Evolutionary conservation across 2,888 invertebrate species (phyloP).

Genomic region (Sesamia inferens): DNA sequence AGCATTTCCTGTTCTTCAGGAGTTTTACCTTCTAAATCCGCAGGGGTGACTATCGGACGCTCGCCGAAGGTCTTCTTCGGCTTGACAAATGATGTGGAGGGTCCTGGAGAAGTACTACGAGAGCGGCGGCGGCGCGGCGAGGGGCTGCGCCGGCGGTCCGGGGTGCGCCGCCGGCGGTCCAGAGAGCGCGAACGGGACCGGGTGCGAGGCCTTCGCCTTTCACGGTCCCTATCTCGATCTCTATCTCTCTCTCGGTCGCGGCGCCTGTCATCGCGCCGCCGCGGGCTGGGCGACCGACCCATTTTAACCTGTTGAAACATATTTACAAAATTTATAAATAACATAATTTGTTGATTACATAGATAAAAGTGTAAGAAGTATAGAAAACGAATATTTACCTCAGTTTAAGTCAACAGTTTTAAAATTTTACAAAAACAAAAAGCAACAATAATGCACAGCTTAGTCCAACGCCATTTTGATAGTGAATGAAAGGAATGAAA

Average conservation of each 20-base stretch:
- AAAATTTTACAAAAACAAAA: conserved; percentile 82
- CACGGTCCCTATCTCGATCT: conserved; percentile 84
- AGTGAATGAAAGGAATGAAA: conserved; percentile 46
- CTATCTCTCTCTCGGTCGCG: conserved; percentile 69
- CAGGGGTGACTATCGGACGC: conserved; percentile 93
- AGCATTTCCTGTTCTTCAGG: conserved; percentile 98
- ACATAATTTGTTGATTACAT: not conserved
- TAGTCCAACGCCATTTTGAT: conserved; percentile 86
- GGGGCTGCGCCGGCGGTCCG: conserved; percentile 80
- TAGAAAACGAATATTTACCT: conserved; percentile 73
- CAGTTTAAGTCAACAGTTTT: conserved; percentile 80
- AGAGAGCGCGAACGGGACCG: conserved; percentile 85
- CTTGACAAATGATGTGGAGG: conserved; percentile 83
- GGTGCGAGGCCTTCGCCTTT: conserved; percentile 81
- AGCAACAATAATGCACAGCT: conserved; percentile 81
- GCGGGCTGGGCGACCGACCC: conserved; percentile 88
- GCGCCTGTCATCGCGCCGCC: conserved; percentile 84
- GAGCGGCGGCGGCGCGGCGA: conserved; percentile 79
- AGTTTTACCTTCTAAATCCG: conserved; percentile 96
- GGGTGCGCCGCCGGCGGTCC: conserved; percentile 82
- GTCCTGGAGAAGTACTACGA: conserved; percentile 79
- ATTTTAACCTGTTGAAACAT: conserved; percentile 73
- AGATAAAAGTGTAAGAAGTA: not conserved
- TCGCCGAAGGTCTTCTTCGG: conserved; percentile 86
- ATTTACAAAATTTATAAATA: conserved; percentile 27